Percentiles rank a stretch among this genome's conserved stretches.
These are phyloP conservation scores for Adrianichthys oophorus DNA, from an alignment of 2,797 vertebrate genomes.

Conservation along the genomic window DNA sequence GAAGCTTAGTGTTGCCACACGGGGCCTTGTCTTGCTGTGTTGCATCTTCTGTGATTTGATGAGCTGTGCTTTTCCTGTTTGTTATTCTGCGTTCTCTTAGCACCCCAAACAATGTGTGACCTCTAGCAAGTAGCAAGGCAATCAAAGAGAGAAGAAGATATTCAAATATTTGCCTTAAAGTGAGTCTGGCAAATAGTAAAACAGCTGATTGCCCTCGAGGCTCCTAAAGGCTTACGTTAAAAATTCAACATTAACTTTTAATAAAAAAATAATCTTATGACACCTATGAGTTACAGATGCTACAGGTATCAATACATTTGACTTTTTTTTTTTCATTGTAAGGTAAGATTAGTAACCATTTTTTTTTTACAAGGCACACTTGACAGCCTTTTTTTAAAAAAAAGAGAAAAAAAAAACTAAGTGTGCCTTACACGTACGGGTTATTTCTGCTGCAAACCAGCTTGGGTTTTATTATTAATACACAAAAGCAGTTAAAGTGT, in stretches of 20 bases:
- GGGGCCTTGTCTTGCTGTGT: constrained; percentile 26
- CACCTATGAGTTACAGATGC: too few species aligned
- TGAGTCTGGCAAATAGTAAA: constrained; percentile 7
- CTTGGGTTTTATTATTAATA: too few species aligned
- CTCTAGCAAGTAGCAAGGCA: constrained; percentile 11
- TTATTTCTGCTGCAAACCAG: too few species aligned
- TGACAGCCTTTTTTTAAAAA: too few species aligned
- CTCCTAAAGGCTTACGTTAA: not conserved
- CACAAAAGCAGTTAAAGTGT: too few species aligned
- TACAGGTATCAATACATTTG: too few species aligned
- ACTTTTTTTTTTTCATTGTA: too few species aligned
- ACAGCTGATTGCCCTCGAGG: constrained; percentile 7
- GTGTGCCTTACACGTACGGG: too few species aligned
- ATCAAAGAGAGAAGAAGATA: not conserved
- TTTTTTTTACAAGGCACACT: too few species aligned
- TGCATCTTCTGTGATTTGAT: constrained; percentile 44
- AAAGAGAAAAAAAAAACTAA: too few species aligned
- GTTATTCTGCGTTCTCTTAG: not conserved
- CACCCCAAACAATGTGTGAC: constrained; percentile 12
- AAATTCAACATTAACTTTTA: constrained; percentile 6
- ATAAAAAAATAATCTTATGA: constrained; percentile 8
- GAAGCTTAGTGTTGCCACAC: constrained; percentile 33
- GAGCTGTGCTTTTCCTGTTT: constrained; percentile 10
- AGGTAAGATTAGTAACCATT: too few species aligned
- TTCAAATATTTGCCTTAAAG: constrained; percentile 2